phyloP scores from a whole-genome alignment of 2,888 invertebrate genomes.

The Oasisia sp. region DNA sequence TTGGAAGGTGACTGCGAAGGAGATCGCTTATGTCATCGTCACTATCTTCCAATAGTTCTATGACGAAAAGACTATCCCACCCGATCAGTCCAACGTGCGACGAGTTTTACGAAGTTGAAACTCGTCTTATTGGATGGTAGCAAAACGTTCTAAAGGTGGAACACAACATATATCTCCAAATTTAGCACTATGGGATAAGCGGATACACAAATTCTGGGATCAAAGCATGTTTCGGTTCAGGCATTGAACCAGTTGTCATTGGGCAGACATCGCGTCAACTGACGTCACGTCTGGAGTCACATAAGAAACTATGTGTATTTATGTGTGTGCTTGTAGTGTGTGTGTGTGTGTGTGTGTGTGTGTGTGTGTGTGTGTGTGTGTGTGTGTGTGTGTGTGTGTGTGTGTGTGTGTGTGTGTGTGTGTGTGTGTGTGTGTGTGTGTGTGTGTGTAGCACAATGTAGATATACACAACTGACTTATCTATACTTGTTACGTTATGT shows the following conservation, averaged over 20 bases:
- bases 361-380: no score
- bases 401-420: not conserved
- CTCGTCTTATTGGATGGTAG: not conserved
- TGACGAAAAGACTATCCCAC: not conserved
- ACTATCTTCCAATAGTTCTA: not conserved
- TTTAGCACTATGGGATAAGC: no score
- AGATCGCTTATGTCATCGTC: not conserved
- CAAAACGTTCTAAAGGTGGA: no score
- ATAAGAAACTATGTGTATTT: not conserved
- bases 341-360: no score
- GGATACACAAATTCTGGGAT: no score
- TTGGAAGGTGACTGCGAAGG: not conserved
- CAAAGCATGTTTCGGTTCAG: no score
- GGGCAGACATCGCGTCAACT: not conserved
- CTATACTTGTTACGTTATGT: no score
- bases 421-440: no score
- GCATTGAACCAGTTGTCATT: no score
- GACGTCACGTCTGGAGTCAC: not conserved
- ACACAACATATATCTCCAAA: not conserved
- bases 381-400: no score
- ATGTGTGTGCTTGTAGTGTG: not conserved
- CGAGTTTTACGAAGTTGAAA: not conserved
- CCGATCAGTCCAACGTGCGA: not conserved
- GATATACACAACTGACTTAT: no score
- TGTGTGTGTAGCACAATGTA: no score